Evolutionary conservation across 2,888 invertebrate species (phyloP).

Genomic region (Hybos culiciformis): DNA sequence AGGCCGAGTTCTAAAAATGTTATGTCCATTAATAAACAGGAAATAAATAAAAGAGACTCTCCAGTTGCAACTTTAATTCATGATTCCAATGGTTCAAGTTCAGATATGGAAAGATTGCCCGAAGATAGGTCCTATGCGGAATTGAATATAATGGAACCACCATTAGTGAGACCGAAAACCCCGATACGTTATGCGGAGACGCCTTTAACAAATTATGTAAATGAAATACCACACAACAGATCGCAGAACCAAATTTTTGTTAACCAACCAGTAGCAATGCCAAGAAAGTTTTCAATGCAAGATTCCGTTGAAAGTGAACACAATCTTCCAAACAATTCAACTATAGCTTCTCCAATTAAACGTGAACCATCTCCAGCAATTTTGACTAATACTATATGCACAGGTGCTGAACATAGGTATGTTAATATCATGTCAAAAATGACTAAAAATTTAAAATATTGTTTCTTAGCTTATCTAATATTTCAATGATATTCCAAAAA

Average conservation of each 20-base stretch:
- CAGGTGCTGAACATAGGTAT: slow-evolving; percentile 32
- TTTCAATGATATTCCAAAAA: too few species aligned
- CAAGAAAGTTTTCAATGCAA: background rate
- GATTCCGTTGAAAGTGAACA: slow-evolving; percentile 1
- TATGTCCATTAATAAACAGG: slow-evolving; percentile 32
- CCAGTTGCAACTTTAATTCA: slow-evolving; percentile 33
- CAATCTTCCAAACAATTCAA: slow-evolving; percentile 5
- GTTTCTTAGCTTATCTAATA: background rate
- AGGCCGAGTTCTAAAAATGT: slow-evolving; percentile 34
- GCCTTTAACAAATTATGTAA: slow-evolving; percentile 10
- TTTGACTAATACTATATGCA: slow-evolving; percentile 28
- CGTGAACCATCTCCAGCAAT: slow-evolving; percentile 30
- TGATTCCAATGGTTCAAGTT: slow-evolving; percentile 32
- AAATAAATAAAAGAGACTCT: slow-evolving; percentile 26
- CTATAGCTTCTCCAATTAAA: slow-evolving; percentile 9
- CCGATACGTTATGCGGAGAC: slow-evolving; percentile 11
- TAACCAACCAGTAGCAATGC: background rate
- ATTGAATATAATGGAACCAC: slow-evolving; percentile 11
- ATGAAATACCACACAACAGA: too few species aligned
- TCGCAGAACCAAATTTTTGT: background rate
- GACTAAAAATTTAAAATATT: background rate
- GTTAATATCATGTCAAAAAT: background rate
- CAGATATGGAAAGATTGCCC: slow-evolving; percentile 27
- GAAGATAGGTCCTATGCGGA: slow-evolving; percentile 9
- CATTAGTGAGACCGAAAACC: slow-evolving; percentile 20